Evolutionary conservation across 2,888 invertebrate species (phyloP), one percentile per base, ranked within the genome.

Genomic region (Bruchidius siliquastri): DNA sequence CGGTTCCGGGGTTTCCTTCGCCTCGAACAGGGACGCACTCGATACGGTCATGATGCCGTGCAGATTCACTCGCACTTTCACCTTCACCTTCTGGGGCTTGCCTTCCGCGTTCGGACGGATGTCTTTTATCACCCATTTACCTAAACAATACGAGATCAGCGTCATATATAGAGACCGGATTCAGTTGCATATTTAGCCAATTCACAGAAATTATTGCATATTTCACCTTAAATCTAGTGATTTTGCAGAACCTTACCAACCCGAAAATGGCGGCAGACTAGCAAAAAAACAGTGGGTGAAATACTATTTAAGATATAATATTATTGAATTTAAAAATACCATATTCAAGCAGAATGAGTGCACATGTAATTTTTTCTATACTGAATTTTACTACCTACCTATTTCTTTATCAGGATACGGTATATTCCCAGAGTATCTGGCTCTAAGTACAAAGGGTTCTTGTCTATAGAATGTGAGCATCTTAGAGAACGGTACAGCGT

Each of bases 71-170:
- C 98, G 91, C 6, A 97, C 96, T 88, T 98, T 99, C 3, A 99
- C 93, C 88, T 98, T 98, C 0, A 99, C 94, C 87, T 97, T 98
- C 77, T 96, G 94, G n/a, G 94, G 92, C 82, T 96, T 96, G 32
- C 97, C 97, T 77, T 95, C 95, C 0, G 94, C 87, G 30, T 93
- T 94, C 3, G 98, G 95, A 80, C 93, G 93, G 4, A 99, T 91
- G 83, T 96, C 94, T 82, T 92, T 92, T 75, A 96, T 91, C 71
- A 90, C 88, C 91, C 94, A 96, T 74, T 90, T 89, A 78, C 93
- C 94, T 93, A 77, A 69, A 79, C 74, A 67, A 71, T 18, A 71
- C 67, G n/a, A 1, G 49, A 8, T 1, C 1, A 8, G 49, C 2
- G 26, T 26, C 26, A 26, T 26, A 26, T 2, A 26, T n/a, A n/a